Conservation (phyloP, 2,888 invertebrate genomes). For the Portevinia maculata region DNA sequence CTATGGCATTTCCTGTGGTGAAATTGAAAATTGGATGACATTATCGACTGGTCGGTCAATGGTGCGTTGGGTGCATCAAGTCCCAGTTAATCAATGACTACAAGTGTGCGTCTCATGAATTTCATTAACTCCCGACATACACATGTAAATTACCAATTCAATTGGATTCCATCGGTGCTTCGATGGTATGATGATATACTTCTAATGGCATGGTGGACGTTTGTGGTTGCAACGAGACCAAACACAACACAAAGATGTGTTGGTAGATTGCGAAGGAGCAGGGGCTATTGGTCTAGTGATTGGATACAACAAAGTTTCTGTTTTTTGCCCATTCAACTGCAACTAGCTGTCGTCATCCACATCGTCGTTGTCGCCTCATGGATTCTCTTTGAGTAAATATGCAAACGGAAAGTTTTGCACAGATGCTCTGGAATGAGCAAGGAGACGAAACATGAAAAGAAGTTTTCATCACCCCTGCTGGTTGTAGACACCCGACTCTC, state of each 20-base stretch:
- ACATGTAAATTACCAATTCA: conserved; percentile 71
- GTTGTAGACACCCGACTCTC: neutral
- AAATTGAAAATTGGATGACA: conserved; percentile 71
- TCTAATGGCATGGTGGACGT: conserved; percentile 2
- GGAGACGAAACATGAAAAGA: conserved; percentile 51
- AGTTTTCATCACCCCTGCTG: conserved; percentile 50
- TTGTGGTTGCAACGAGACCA: conserved; percentile 49
- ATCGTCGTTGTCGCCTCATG: conserved; percentile 46
- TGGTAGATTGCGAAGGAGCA: conserved; percentile 9
- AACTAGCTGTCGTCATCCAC: conserved; percentile 18
- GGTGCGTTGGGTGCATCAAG: conserved; percentile 26
- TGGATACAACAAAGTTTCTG: conserved; percentile 65
- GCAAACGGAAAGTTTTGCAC: conserved; percentile 65
- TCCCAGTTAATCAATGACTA: conserved; percentile 62
- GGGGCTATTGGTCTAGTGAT: conserved; percentile 59
- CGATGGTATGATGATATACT: conserved; percentile 6
- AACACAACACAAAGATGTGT: conserved; percentile 18
- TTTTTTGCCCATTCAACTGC: conserved; percentile 15
- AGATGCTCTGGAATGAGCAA: conserved; percentile 3
- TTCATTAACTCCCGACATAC: conserved; percentile 65
- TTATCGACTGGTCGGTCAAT: conserved; percentile 60
- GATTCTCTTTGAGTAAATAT: conserved; percentile 71
- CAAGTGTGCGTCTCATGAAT: conserved; percentile 62
- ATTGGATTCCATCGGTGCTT: conserved; percentile 26
- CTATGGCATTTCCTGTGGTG: conserved; percentile 38